These are phyloP conservation scores for Pseudomugil tenellus DNA, from an alignment of 2,797 vertebrate genomes.

Conservation along the genomic window DNA sequence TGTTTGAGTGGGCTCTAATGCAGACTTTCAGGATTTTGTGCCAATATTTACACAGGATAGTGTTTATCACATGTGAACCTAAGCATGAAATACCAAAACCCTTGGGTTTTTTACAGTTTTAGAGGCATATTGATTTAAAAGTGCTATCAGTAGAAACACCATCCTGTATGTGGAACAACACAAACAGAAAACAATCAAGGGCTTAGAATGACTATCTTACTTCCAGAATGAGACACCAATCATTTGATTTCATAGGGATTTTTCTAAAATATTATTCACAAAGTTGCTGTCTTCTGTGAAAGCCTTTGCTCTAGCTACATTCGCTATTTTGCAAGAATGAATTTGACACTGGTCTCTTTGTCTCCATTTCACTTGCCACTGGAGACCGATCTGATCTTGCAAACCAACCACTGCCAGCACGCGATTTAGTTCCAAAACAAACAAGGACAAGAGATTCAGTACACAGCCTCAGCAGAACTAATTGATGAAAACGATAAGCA, in stretches of 20 bases:
- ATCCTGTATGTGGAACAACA: no score
- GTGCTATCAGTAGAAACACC: no score
- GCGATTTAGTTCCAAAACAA: slow-evolving; percentile 47
- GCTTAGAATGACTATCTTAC: background rate
- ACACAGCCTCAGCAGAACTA: slow-evolving; percentile 37
- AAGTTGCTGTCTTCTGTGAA: slow-evolving; percentile 18
- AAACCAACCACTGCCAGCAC: slow-evolving; percentile 34
- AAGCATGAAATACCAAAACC: background rate
- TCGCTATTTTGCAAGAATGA: slow-evolving; percentile 36
- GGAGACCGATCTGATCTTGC: slow-evolving; percentile 40
- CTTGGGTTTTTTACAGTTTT: no score
- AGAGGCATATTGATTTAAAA: no score
- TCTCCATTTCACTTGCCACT: slow-evolving; percentile 29
- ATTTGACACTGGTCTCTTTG: slow-evolving; percentile 29
- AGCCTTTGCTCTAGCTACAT: slow-evolving; percentile 13
- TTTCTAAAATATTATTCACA: background rate
- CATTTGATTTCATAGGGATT: slow-evolving; percentile 23
- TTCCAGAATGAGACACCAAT: slow-evolving; percentile 32
- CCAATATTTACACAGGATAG: no score
- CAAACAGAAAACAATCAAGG: background rate
- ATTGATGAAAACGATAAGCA: slow-evolving; percentile 42
- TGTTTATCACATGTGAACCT: background rate
- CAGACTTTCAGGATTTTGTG: no score
- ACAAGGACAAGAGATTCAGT: slow-evolving; percentile 40
- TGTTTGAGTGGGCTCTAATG: no score